Conservation (phyloP, 2,113 vertebrate species). For the Empidonax alnorum region DNA sequence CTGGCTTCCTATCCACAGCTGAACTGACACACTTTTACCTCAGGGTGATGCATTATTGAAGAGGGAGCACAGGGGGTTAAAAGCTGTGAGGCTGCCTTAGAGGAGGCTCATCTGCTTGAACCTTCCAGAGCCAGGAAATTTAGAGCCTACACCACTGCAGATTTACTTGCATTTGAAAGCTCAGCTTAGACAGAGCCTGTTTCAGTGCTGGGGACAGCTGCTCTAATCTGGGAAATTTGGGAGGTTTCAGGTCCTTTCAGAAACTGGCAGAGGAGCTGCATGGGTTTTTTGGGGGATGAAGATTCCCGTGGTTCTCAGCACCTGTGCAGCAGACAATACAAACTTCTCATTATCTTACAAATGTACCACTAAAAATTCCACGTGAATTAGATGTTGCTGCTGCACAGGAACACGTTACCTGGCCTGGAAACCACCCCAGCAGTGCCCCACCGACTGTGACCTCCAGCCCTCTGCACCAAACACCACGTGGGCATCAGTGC, state of each 20-base stretch:
- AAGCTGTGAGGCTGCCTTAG: not conserved
- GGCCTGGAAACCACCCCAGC: not conserved
- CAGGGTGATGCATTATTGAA: not conserved
- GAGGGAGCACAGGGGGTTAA: fast-evolving
- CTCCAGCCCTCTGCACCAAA: not conserved
- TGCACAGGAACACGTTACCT: not conserved
- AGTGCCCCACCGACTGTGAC: too few relatives aligned
- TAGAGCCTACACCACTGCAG: not conserved
- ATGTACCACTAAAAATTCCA: too few relatives aligned
- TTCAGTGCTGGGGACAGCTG: not conserved
- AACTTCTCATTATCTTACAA: not conserved
- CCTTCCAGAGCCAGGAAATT: not conserved
- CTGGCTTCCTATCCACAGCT: not conserved
- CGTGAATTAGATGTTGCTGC: not conserved
- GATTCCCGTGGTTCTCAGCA: not conserved
- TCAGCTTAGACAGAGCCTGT: not conserved
- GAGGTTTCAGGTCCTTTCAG: not conserved
- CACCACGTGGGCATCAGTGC: too few relatives aligned
- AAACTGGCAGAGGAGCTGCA: not conserved
- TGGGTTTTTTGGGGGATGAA: too few relatives aligned
- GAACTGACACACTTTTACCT: not conserved
- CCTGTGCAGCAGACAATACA: not conserved
- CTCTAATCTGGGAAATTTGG: not conserved
- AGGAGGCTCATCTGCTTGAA: not conserved
- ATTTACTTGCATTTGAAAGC: not conserved